Evolutionary conservation across 2,888 invertebrate species (phyloP).

Genomic region (Hartigia nigra): DNA sequence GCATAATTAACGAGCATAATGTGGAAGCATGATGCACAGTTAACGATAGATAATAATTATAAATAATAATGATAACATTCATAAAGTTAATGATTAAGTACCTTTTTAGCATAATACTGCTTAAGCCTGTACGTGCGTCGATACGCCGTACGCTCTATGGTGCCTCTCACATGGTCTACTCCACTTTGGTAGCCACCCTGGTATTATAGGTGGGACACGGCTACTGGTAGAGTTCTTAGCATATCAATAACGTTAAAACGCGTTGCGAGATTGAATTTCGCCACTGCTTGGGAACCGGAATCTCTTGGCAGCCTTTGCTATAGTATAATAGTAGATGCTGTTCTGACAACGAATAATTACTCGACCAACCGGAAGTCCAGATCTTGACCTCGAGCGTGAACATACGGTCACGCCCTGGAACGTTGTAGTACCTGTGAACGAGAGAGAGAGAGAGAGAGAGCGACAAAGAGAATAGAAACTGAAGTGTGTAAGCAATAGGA

Average conservation of each 20-base stretch:
- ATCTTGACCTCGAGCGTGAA: no score
- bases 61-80: neutral
- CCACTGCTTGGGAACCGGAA: neutral
- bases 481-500: no score
- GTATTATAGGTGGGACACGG: neutral
- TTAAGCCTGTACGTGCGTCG: neutral
- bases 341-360: neutral
- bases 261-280: no score
- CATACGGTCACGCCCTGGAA: no score
- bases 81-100: neutral
- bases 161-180: conserved; percentile 52
- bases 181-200: conserved; percentile 9
- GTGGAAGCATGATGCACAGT: neutral
- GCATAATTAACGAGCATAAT: conserved; percentile 3
- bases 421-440: no score
- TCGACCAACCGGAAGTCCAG: neutral
- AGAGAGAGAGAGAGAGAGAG: no score
- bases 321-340: neutral
- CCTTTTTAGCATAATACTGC: neutral
- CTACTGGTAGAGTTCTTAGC: neutral
- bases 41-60: neutral
- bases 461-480: neutral
- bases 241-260: neutral
- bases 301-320: neutral
- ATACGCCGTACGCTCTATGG: conserved; percentile 43